Base-by-base conservation (phyloP, 2,888 invertebrate genomes). In the Rhingia campestris region DNA sequence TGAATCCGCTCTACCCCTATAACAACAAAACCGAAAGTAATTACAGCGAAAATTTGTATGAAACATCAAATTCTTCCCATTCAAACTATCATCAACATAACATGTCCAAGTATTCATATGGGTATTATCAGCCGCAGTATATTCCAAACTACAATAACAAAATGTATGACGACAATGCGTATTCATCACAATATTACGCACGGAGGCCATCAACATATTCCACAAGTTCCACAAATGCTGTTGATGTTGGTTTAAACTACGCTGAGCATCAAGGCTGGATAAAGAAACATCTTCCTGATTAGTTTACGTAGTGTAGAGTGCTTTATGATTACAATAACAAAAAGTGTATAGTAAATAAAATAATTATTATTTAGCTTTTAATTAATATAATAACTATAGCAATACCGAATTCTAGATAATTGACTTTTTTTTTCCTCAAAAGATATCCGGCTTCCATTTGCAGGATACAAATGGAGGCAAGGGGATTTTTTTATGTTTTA, bases 121-220 rank as follows among this genome's bases (percentile, higher is more conserved):
- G 88, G 53, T 89, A 90, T 58, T 89, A 89, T 66, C 89, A 89
- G 67, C 69, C 88, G 7, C 89, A 88, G n/a, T 90, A 89, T 84
- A 89, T 88, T 87, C 87, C 89, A 67, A 89, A 88, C 59, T 87
- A 88, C 41, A 88, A 87, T 77, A 86, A 88, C 37, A 87, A 88
- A 37, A 85, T 86, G 10, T 86, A 86, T 53, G 77, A 56, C 45
- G 70, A 47, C 84, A 74, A 59, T 10, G 70, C 74, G 9, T 74
- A 43, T n/a, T 63, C 74, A 32, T 64, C 64, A 6, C 84, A 79
- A 22, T 84, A 69, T 41, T 84, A 84, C 49, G 47, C 79, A 49
- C 49, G 66, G 35, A 63, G 84, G 45, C 84, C 84, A 35, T 59
- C 79, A 32, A 58, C 79, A 59, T 84, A 51, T 64, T 54, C 73